These are phyloP conservation scores for Notechis scutatus DNA, from an alignment of 2,113 vertebrate species.

Conservation along the genomic window DNA sequence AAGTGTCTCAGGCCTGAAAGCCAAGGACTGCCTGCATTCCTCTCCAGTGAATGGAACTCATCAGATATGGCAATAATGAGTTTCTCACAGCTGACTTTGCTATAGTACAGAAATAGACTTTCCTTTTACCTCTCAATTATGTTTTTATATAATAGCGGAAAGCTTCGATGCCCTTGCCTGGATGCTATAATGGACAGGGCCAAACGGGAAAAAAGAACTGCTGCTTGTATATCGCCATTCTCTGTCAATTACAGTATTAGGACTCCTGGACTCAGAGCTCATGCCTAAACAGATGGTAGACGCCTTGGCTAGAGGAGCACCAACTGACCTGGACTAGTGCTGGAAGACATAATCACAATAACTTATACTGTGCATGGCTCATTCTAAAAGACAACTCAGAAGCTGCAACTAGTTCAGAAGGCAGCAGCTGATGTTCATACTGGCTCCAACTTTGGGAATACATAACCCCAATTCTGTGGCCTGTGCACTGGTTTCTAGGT, in stretches of 20 bases:
- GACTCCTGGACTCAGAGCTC: not conserved
- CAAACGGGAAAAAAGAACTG: not conserved
- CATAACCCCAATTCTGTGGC: not conserved
- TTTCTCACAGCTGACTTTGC: slow-evolving; percentile 20
- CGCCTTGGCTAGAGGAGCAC: not conserved
- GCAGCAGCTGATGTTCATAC: not conserved
- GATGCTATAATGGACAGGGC: not conserved
- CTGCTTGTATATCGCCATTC: not conserved
- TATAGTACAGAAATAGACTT: not conserved
- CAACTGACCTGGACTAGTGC: not conserved
- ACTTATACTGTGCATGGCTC: not conserved
- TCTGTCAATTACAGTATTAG: not conserved
- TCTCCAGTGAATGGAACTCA: slow-evolving; percentile 52
- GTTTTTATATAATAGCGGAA: not conserved
- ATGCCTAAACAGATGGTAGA: not conserved
- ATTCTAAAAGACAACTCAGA: not conserved
- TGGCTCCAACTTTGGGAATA: not conserved
- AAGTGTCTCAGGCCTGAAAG: not conserved
- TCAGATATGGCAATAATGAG: slow-evolving; percentile 20
- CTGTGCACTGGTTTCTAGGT: not conserved
- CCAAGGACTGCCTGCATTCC: slow-evolving; percentile 22
- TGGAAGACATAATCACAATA: not conserved
- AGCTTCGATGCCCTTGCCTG: not conserved
- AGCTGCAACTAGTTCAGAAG: not conserved
- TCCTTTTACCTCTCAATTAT: not conserved